Conservation (phyloP, 1,140 invertebrate genomes). For the Halictus rubicundus region DNA sequence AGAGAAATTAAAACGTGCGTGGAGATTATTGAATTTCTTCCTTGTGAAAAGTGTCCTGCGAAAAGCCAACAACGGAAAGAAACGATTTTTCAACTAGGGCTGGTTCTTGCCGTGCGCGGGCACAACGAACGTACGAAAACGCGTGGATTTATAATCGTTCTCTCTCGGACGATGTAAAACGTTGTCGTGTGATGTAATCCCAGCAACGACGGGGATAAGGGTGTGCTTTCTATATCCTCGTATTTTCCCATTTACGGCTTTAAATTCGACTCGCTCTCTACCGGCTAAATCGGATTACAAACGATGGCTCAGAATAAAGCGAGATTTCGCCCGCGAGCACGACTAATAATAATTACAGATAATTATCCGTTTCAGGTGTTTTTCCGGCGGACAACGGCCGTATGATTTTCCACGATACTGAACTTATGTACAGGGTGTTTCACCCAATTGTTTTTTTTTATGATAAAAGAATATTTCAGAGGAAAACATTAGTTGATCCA, state of each 20-base stretch:
- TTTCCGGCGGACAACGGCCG: neutral
- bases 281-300: slow-evolving; percentile 32
- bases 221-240: slow-evolving; percentile 18
- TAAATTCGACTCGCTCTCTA: slow-evolving; percentile 29
- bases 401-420: no score
- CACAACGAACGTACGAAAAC: slow-evolving; percentile 4
- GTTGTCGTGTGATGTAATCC: slow-evolving; percentile 33
- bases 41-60: neutral
- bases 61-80: neutral
- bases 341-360: slow-evolving; percentile 28
- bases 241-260: slow-evolving; percentile 46
- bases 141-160: slow-evolving; percentile 29
- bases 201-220: slow-evolving; percentile 29
- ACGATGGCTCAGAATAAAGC: slow-evolving; percentile 13
- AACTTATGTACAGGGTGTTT: no score
- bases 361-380: slow-evolving; percentile 13
- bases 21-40: no score
- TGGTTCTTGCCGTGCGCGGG: neutral
- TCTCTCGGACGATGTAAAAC: slow-evolving; percentile 22
- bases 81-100: neutral
- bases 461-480: no score
- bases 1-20: no score
- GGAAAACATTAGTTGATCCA: no score
- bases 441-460: no score
- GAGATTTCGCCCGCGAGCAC: slow-evolving; percentile 19